Conservation (phyloP, 1,140 invertebrate species). For the Micrasema minimum region DNA sequence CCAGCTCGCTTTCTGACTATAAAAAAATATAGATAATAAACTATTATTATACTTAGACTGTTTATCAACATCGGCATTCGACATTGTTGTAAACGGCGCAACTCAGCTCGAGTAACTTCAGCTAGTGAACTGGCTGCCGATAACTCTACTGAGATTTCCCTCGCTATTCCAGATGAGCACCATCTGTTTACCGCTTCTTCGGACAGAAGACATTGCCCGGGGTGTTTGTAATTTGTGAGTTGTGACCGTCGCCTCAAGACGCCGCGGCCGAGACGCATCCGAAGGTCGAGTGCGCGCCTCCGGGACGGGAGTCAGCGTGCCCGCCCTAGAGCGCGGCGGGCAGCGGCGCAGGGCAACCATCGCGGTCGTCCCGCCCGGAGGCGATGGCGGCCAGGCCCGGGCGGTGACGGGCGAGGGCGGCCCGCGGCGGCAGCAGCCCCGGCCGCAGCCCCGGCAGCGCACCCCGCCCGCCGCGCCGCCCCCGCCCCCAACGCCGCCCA, state of each 20-base stretch:
- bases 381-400: conserved; percentile 32
- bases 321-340: not conserved
- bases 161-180: no score
- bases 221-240: conserved; percentile 11
- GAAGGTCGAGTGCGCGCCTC: conserved; percentile 1
- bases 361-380: conserved; percentile 37
- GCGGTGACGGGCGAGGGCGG: conserved; percentile 37
- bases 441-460: not conserved
- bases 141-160: no score
- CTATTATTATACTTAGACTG: not conserved
- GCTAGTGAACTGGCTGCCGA: no score
- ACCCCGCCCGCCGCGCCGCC: not conserved
- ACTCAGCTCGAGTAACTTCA: not conserved
- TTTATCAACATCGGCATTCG: not conserved
- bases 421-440: conserved; percentile 28
- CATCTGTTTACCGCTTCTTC: no score
- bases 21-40: not conserved
- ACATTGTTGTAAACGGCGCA: not conserved
- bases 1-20: conserved; percentile 19
- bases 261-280: not conserved
- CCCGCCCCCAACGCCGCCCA: not conserved
- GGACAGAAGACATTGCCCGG: not conserved
- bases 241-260: not conserved
- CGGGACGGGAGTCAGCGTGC: conserved; percentile 16
- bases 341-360: conserved; percentile 24